These are phyloP conservation scores for Acestrorhynchus altus DNA, from an alignment of 2,797 vertebrate genomes.

Conservation along the genomic window DNA sequence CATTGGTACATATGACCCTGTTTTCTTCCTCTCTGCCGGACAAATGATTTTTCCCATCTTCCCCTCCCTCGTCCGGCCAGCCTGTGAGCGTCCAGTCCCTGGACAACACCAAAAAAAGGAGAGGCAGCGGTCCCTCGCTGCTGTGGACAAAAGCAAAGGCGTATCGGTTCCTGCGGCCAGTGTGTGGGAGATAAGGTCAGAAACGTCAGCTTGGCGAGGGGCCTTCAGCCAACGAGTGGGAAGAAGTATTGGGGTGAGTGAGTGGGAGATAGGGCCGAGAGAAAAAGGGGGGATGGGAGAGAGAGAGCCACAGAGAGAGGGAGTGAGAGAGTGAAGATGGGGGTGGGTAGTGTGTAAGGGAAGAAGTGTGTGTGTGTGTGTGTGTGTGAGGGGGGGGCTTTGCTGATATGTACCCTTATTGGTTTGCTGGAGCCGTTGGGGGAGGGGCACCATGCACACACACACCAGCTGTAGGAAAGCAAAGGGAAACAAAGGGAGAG, in stretches of 20 bases:
- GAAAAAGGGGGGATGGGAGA: constrained; percentile 70
- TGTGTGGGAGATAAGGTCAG: constrained; percentile 57
- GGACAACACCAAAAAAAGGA: constrained; percentile 12
- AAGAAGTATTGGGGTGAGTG: constrained; percentile 71
- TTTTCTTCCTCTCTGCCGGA: constrained; percentile 66
- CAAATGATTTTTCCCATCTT: constrained; percentile 68
- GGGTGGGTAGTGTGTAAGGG: constrained; percentile 41
- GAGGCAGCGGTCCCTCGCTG: constrained; percentile 9
- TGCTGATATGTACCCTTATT: constrained; percentile 77
- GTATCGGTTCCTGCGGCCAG: constrained; percentile 21
- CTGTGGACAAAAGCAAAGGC: background rate
- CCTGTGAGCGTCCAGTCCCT: constrained; percentile 63
- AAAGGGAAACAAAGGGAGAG: constrained; percentile 53
- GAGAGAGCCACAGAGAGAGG: constrained; percentile 70
- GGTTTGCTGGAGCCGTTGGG: constrained; percentile 79
- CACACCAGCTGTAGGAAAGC: constrained; percentile 80
- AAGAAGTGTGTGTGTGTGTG: constrained; percentile 33
- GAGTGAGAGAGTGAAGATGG: constrained; percentile 42
- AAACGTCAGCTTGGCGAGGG: constrained; percentile 67
- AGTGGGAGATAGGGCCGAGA: constrained; percentile 74
- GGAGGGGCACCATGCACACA: constrained; percentile 78
- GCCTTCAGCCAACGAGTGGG: constrained; percentile 69
- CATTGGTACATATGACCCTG: background rate
- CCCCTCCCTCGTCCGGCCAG: constrained; percentile 71
- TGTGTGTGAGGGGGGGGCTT: constrained; percentile 62